Evolutionary conservation across 2,113 vertebrate genomes (phyloP), one percentile per base, ranked within the genome.

Genomic region (Colius striatus): DNA sequence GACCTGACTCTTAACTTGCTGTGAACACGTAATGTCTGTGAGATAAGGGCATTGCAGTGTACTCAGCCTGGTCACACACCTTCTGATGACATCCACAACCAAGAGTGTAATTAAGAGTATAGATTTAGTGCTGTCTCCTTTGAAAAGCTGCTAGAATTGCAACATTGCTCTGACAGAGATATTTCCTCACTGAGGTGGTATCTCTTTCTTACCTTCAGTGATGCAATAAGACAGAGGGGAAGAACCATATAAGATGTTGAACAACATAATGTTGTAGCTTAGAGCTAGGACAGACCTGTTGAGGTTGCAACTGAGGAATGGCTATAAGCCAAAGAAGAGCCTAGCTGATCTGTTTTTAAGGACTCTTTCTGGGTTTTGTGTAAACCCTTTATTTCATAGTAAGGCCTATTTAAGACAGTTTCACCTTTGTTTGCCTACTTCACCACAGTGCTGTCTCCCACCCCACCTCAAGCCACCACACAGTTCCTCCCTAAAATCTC

Each of bases 401-500:
- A 84, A 60, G 50, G 13, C 26, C 57, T 63, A 10, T 63, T 77
- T 77, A 78, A 72, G 45, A 48, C 4, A 34, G 26, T 71, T 93
- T 80, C 80, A 93, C 87, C 75, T 88, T 55, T 58, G 26, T 85
- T 90, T 77, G 38, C 65, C 27, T 4, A 5, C 68, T 96, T 96
- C 62, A 74, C 16, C 29, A 25, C 32, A 48, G 7, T 1, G 0
- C 41, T 74, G 43, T 81, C 57, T 84, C 36, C 32, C 80, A 65
- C 54, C 30, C 57, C n/a, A 50, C 61, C 50, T 91, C 71, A 62
- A 65, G 73, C 32, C 58, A 85, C 83, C 54, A 8, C 66, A 50
- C 53, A 45, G 61, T n/a, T 92, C 91, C 67, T 92, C 57, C 53
- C 75, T 80, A 68, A 77, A 84, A 84, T 78, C 50, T 95, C 79